Evolutionary conservation across 2,113 vertebrate species (phyloP).

Genomic region (Columba janthina): DNA sequence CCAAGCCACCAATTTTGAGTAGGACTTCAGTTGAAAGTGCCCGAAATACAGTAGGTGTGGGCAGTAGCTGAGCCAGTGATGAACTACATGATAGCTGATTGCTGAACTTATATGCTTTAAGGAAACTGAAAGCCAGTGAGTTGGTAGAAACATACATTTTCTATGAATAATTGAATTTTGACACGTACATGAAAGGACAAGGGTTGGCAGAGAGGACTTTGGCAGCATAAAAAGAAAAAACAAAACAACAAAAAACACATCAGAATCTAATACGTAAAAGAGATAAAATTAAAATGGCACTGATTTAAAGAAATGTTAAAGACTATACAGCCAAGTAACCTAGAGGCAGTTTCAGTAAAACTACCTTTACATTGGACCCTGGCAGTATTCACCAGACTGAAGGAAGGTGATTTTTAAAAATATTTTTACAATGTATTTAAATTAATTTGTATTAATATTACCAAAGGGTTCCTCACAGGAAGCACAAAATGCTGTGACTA

Average conservation of each 20-base stretch:
- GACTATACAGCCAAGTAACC: background rate
- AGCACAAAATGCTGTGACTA: background rate
- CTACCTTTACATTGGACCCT: background rate
- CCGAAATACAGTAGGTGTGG: background rate
- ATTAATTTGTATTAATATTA: background rate
- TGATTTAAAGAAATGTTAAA: background rate
- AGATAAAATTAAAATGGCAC: background rate
- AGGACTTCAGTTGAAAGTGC: background rate
- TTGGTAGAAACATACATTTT: background rate
- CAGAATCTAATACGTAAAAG: background rate
- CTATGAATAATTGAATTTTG: background rate
- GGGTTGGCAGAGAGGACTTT: background rate
- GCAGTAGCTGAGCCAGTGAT: background rate
- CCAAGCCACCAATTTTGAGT: background rate
- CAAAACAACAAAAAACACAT: too few species aligned
- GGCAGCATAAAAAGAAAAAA: background rate
- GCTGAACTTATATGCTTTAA: background rate
- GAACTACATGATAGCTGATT: background rate
- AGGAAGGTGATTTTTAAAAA: background rate
- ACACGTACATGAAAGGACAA: background rate
- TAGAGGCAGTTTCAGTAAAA: background rate
- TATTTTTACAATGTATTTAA: background rate
- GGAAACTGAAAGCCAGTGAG: background rate
- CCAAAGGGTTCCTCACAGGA: background rate
- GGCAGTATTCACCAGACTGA: background rate